Conservation (phyloP, 1,140 invertebrate species). For the Heliothis virescens region DNA sequence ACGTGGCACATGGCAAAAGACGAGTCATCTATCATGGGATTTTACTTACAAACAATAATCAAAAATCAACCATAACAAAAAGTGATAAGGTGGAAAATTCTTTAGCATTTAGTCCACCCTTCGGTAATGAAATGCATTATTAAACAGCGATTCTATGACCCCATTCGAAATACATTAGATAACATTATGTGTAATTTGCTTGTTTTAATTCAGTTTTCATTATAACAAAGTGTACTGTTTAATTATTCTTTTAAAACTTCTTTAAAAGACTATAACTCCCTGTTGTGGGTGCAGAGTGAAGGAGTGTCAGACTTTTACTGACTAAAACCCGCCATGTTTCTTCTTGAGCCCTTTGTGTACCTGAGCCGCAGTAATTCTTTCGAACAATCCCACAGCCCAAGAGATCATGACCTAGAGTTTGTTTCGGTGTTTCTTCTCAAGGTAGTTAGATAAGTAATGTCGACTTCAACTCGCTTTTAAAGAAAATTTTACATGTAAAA, state of each 20-base stretch:
- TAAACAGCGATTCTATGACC: conserved; percentile 79
- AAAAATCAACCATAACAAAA: not conserved
- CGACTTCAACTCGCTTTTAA: no score
- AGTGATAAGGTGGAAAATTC: conserved; percentile 55
- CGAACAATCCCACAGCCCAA: no score
- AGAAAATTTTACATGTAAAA: no score
- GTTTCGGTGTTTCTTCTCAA: no score
- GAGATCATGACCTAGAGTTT: no score
- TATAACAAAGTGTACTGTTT: conserved; percentile 78
- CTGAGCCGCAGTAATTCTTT: no score
- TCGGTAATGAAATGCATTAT: conserved; percentile 77
- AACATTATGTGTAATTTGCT: conserved; percentile 81
- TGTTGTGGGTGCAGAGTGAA: no score
- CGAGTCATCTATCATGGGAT: conserved; percentile 74
- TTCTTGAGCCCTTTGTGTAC: no score
- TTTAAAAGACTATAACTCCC: no score
- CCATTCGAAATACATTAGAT: conserved; percentile 79
- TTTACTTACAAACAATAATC: conserved; percentile 31
- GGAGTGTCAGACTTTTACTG: no score
- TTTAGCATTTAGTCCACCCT: conserved; percentile 45
- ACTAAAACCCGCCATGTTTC: no score
- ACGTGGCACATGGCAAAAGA: conserved; percentile 72
- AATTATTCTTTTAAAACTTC: conserved; percentile 75
- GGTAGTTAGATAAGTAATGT: no score
- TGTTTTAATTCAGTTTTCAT: conserved; percentile 85